These are phyloP conservation scores for Eupeodes latifasciatus DNA, from an alignment of 2,888 invertebrate species.

Conservation along the genomic window DNA sequence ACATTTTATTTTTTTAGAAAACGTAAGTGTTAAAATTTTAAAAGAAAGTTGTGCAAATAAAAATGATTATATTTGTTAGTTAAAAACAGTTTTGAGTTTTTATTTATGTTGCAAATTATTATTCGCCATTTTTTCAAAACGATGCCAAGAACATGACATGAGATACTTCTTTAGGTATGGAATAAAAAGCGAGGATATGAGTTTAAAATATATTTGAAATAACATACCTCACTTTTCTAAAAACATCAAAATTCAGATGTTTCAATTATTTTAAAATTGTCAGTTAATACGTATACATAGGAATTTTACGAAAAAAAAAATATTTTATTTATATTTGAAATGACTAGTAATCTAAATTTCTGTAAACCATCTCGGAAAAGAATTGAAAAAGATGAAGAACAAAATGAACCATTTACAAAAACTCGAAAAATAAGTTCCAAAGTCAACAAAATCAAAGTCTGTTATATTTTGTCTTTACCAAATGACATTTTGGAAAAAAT, in stretches of 20 bases:
- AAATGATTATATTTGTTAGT: slow-evolving; percentile 65
- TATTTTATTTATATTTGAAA: not conserved
- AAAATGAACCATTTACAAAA: slow-evolving; percentile 15
- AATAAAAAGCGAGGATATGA: too few relatives aligned
- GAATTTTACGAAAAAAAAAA: not conserved
- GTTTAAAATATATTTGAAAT: too few relatives aligned
- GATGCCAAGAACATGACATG: too few relatives aligned
- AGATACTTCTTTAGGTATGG: too few relatives aligned
- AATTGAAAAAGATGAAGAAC: not conserved
- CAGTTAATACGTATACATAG: not conserved
- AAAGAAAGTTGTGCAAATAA: slow-evolving; percentile 60
- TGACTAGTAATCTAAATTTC: not conserved
- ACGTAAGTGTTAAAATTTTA: slow-evolving; percentile 59
- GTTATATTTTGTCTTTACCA: slow-evolving; percentile 78
- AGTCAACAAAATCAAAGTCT: not conserved
- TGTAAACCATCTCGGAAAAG: slow-evolving; percentile 20
- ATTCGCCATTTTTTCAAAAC: too few relatives aligned
- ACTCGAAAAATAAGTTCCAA: not conserved
- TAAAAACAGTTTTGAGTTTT: not conserved
- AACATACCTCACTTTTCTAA: too few relatives aligned
- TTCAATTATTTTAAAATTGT: not conserved
- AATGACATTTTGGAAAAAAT: slow-evolving; percentile 79
- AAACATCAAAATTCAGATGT: too few relatives aligned
- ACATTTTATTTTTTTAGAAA: slow-evolving; percentile 42
- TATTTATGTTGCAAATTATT: not conserved